Conservation (phyloP, 2,888 invertebrate species). For the Encarsia formosa region DNA sequence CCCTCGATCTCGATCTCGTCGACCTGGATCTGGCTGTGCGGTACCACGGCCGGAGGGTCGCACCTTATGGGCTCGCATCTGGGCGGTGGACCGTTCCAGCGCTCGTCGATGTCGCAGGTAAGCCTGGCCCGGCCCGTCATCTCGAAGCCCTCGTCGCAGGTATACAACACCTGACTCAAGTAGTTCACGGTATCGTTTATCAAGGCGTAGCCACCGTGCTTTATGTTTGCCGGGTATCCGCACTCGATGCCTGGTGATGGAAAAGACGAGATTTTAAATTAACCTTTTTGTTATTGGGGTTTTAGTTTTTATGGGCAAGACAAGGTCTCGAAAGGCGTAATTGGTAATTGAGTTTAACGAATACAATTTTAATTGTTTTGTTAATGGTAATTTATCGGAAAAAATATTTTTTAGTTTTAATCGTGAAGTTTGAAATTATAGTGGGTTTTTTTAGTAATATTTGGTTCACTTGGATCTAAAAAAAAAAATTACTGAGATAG, state of each 20-base stretch:
- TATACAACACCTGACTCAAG: constrained; percentile 79
- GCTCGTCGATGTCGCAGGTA: constrained; percentile 86
- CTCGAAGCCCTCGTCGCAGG: constrained; percentile 78
- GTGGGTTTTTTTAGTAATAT: no score
- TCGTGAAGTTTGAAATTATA: not conserved
- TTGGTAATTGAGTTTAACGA: no score
- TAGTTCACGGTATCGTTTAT: constrained; percentile 86
- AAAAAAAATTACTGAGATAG: no score
- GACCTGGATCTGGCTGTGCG: constrained; percentile 40
- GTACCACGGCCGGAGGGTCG: constrained; percentile 40
- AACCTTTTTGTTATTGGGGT: no score
- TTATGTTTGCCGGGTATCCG: constrained; percentile 81
- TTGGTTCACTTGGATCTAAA: no score
- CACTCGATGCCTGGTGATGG: constrained; percentile 83
- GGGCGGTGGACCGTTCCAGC: constrained; percentile 92
- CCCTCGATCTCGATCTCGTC: constrained; percentile 41
- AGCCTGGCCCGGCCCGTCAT: constrained; percentile 78
- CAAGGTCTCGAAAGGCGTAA: no score
- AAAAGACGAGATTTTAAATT: no score
- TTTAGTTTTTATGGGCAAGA: no score
- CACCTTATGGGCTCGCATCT: constrained; percentile 63
- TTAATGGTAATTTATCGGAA: not conserved
- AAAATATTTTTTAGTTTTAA: not conserved
- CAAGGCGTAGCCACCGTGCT: constrained; percentile 74
- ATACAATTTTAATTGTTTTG: not conserved